phyloP scores from a whole-genome alignment of 2,113 vertebrate species.

The Thymallus thymallus region DNA sequence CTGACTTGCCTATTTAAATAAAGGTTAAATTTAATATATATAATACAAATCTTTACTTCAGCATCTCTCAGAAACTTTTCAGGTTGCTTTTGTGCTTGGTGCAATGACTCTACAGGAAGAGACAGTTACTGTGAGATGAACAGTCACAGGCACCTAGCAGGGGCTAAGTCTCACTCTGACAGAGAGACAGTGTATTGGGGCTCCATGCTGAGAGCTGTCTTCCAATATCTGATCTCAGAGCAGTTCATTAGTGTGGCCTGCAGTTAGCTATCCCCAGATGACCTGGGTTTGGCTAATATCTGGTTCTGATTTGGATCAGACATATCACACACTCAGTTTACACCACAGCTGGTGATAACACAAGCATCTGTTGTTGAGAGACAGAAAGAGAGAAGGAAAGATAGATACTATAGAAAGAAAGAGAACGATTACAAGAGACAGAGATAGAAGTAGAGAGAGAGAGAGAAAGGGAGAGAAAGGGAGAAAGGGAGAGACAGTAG shows the following conservation, averaged over 20 bases:
- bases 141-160: constrained; percentile 33
- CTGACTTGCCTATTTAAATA: too few species aligned
- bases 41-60: too few species aligned
- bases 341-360: too few species aligned
- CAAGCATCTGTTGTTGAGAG: neutral
- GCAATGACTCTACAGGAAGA: neutral
- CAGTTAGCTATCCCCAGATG: constrained; percentile 28
- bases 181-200: constrained; percentile 15
- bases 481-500: neutral
- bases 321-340: too few species aligned
- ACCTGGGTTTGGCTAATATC: neutral
- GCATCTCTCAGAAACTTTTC: neutral
- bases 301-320: too few species aligned
- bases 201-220: neutral
- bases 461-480: constrained; percentile 44
- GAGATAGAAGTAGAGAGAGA: constrained; percentile 20
- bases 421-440: neutral
- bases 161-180: constrained; percentile 26
- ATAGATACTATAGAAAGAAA: neutral
- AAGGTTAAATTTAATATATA: too few species aligned
- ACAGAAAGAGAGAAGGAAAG: neutral
- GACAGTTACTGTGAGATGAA: neutral
- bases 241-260: constrained; percentile 6
- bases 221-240: constrained; percentile 15
- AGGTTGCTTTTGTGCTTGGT: constrained; percentile 6